Evolutionary conservation across 2,113 vertebrate genomes (phyloP).

Genomic region (Chaetodon trifascialis): DNA sequence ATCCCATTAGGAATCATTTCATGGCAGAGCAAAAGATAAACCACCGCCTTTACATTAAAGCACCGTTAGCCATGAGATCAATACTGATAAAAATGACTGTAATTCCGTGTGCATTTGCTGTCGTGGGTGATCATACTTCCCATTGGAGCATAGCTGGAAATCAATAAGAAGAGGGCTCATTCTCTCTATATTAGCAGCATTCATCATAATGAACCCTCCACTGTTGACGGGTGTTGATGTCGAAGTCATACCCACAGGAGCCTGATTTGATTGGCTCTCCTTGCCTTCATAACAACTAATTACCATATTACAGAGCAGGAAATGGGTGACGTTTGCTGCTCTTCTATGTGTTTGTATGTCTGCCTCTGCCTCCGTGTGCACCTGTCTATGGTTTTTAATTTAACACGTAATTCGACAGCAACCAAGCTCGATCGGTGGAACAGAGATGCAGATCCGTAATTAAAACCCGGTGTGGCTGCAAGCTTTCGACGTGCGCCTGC

Average conservation of each 20-base stretch:
- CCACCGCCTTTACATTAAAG: conserved; percentile 8
- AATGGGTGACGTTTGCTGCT: conserved; percentile 35
- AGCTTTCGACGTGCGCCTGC: conserved; percentile 29
- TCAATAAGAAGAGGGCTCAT: conserved; percentile 60
- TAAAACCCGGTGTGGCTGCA: conserved; percentile 61
- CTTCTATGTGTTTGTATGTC: conserved; percentile 21
- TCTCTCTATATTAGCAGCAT: conserved; percentile 70
- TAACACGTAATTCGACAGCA: conserved; percentile 54
- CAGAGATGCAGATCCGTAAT: conserved; percentile 56
- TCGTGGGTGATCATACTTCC: conserved; percentile 52
- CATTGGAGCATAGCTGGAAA: conserved; percentile 53
- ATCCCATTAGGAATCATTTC: background rate
- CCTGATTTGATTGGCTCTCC: conserved; percentile 66
- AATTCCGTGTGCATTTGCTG: conserved; percentile 23
- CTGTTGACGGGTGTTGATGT: conserved; percentile 62
- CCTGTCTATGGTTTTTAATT: conserved; percentile 60
- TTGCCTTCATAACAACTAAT: conserved; percentile 72
- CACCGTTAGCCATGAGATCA: conserved; percentile 2
- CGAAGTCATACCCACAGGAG: conserved; percentile 65
- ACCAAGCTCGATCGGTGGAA: conserved; percentile 40
- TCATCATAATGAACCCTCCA: conserved; percentile 74
- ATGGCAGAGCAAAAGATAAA: background rate
- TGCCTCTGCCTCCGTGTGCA: conserved; percentile 23
- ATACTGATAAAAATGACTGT: conserved; percentile 27
- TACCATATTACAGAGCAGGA: conserved; percentile 67